Evolutionary conservation across 2,113 vertebrate genomes (phyloP).

Genomic region (Alectura lathami): DNA sequence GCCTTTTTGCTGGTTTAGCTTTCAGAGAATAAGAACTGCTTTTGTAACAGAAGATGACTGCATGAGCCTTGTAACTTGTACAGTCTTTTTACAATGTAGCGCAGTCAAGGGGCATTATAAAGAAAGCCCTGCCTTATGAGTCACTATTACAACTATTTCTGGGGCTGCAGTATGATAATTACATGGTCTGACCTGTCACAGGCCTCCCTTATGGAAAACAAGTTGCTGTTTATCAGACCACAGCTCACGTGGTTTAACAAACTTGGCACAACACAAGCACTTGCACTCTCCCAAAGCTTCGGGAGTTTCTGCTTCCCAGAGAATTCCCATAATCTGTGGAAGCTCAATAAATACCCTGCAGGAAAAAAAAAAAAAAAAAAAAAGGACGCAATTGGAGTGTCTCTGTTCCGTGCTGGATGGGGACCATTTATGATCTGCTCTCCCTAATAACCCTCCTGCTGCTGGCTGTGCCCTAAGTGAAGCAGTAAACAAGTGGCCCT

Average conservation of each 20-base stretch:
- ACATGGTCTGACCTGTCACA: background rate
- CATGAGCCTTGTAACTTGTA: background rate
- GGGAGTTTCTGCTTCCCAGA: background rate
- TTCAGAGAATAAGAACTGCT: background rate
- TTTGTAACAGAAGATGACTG: background rate
- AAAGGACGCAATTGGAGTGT: background rate
- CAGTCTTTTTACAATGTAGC: background rate
- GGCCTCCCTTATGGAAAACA: constrained; percentile 43
- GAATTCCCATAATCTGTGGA: background rate
- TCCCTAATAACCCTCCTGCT: background rate
- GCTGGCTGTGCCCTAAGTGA: background rate
- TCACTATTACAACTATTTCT: constrained; percentile 3
- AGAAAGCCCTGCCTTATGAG: background rate
- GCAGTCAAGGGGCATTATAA: background rate
- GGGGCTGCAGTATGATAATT: background rate
- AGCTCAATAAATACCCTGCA: background rate
- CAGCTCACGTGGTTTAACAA: background rate
- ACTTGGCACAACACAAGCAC: background rate
- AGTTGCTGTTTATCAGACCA: constrained; percentile 38
- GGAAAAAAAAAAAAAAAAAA: rapidly evolving
- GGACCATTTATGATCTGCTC: background rate
- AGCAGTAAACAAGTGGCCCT: background rate
- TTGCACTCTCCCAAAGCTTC: background rate
- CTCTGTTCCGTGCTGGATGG: background rate
- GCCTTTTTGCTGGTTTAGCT: background rate